Evolutionary conservation across 2,113 vertebrate genomes (phyloP), one percentile per base, ranked within the genome.

Genomic region (Lichenostomus cassidix): DNA sequence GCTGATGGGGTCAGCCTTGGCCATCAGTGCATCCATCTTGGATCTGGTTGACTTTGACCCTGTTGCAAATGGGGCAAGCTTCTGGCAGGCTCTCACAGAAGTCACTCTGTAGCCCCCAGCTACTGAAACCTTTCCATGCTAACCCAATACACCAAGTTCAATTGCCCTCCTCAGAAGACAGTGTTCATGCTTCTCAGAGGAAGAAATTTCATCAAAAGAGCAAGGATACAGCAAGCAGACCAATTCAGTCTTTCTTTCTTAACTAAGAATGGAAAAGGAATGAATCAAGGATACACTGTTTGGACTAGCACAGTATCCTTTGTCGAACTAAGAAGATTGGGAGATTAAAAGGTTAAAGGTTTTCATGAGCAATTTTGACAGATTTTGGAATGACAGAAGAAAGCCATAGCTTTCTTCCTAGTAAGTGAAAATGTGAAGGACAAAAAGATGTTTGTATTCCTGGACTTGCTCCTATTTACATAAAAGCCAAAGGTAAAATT

Each of bases 401-500:
- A 92, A 91, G 71, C 29, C 11, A 2, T 27, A 64, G 12, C 42
- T 95, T 90, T 80, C 59, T 80, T 80, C 59, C 55, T 56, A 69
- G 63, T 1, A 3, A 83, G 33, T 80, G 50, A 86, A 71, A 94
- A 77, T 17, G 25, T 59, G 42, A 90, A 87, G 50, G 46, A 69
- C 49, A 69, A 94, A 92, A 82, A 87, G 46, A 91, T 42, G 55
- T 67, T 95, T 85, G 49, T 47, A 67, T 88, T 88, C 75, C 37
- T 59, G 14, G 39, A 83, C 24, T 89, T 88, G 47, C 70, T 77
- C 23, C 71, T 94, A 74, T 91, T 90, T 87, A 90, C 63, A 77
- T 69, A 70, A 73, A 95, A 86, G 70, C 77, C 70, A 90, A 88
- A 94, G 71, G 79, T 91, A 96, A 92, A 93, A 88, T 56, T 88